phyloP scores from a whole-genome alignment of 1,140 invertebrate species.

The Drosophila micromelanica region DNA sequence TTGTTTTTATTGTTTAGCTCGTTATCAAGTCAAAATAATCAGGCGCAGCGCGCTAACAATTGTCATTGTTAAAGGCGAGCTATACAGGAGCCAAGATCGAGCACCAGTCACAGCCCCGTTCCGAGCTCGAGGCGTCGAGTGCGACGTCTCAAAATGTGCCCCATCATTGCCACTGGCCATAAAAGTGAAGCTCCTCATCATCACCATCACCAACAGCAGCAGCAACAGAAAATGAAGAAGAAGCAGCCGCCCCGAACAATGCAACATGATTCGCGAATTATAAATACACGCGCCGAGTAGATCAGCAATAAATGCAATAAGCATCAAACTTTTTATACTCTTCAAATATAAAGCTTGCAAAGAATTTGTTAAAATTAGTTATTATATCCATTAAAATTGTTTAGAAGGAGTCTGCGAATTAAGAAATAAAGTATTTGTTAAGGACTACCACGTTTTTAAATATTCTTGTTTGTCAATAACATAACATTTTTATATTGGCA shows the following conservation, averaged over 20 bases:
- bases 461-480: no score
- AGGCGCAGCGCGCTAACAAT: constrained; percentile 75
- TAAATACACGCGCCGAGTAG: constrained; percentile 68
- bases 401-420: no score
- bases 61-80: constrained; percentile 78
- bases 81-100: constrained; percentile 42
- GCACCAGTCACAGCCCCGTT: constrained; percentile 5
- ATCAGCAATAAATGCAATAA: constrained; percentile 16
- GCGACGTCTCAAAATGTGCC: constrained; percentile 69
- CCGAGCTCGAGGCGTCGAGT: constrained; percentile 51
- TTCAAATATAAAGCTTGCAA: no score
- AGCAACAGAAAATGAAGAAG: constrained; percentile 16
- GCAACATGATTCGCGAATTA: constrained; percentile 83
- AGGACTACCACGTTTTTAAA: no score
- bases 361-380: no score
- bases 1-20: constrained; percentile 84
- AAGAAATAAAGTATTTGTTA: no score
- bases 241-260: constrained; percentile 70
- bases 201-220: constrained; percentile 42
- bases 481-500: no score
- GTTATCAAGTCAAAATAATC: constrained; percentile 84
- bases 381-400: no score
- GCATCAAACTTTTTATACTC: constrained; percentile 18
- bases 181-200: constrained; percentile 82
- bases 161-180: constrained; percentile 70